A percentile compares a stretch with the other conserved stretches of the same genome.
Evolutionary conservation across 2,888 invertebrate species (phyloP).

Genomic region (Zygothrica quintamaculata): DNA sequence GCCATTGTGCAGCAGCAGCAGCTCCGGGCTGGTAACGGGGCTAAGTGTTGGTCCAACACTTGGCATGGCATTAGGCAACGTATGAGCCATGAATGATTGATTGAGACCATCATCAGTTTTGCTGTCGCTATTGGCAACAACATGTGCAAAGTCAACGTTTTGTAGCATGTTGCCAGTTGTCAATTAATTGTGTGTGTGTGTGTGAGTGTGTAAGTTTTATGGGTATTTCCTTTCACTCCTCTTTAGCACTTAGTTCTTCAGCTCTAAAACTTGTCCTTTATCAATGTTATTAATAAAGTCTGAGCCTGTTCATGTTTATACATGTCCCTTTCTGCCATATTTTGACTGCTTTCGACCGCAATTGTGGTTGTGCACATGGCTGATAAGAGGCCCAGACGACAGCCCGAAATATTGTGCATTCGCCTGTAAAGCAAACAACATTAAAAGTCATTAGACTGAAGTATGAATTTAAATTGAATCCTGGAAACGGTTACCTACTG

Average conservation of each 20-base stretch:
- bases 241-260: too few relatives aligned
- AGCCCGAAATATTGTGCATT: conserved; percentile 65
- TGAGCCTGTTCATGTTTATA: conserved; percentile 12
- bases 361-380: conserved; percentile 64
- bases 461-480: conserved; percentile 71
- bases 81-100: conserved; percentile 75
- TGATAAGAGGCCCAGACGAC: conserved; percentile 64
- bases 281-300: conserved; percentile 68
- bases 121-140: conserved; percentile 32
- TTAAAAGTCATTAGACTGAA: conserved; percentile 77
- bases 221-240: neutral
- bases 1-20: conserved; percentile 75
- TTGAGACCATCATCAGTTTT: conserved; percentile 69
- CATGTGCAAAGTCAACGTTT: conserved; percentile 49
- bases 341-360: conserved; percentile 4
- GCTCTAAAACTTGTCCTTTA: conserved; percentile 38
- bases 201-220: too few relatives aligned
- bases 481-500: conserved; percentile 11
- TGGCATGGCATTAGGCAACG: conserved; percentile 48
- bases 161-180: conserved; percentile 64
- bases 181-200: conserved; percentile 65
- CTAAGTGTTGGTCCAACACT: conserved; percentile 9
- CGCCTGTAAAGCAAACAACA: conserved; percentile 77
- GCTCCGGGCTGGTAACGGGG: conserved; percentile 53
- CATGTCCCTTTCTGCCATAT: conserved; percentile 1